Percentiles rank a stretch among this genome's conserved stretches.
Evolutionary conservation across 2,113 vertebrate genomes (phyloP).

Genomic region (Balaeniceps rex): DNA sequence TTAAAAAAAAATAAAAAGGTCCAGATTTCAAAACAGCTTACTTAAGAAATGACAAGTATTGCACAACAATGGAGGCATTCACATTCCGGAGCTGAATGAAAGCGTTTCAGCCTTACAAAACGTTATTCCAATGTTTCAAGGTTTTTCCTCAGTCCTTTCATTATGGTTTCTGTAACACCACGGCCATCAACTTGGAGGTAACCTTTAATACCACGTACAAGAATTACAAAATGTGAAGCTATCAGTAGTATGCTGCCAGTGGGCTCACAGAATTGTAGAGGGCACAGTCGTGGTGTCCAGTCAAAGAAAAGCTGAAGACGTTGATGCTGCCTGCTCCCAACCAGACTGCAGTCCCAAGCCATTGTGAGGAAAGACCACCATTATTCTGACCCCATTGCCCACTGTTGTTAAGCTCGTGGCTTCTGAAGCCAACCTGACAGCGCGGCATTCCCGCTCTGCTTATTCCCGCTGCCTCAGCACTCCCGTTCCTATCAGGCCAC

Average conservation of each 20-base stretch:
- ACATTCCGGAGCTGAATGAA: neutral
- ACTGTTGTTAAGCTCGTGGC: neutral
- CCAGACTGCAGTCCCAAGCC: neutral
- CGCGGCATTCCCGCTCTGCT: rapidly evolving
- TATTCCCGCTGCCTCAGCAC: neutral
- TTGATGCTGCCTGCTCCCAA: neutral
- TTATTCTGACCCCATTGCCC: neutral
- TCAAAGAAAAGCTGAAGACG: neutral
- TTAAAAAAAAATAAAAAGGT: neutral
- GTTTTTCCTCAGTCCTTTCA: neutral
- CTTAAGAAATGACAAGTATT: conserved; percentile 31
- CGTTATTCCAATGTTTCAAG: neutral
- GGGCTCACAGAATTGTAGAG: neutral
- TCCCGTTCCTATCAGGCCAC: neutral
- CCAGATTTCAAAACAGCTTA: conserved; percentile 9
- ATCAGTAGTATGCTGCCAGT: neutral
- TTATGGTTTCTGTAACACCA: neutral
- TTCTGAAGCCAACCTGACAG: neutral
- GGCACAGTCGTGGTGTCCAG: neutral
- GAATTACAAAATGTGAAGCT: neutral
- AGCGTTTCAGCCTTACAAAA: neutral
- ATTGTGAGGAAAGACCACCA: neutral
- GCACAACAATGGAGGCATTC: neutral
- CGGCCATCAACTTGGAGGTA: neutral
- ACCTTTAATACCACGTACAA: neutral